A percentile compares a stretch with the other conserved stretches of the same genome.
These are phyloP conservation scores for Macrosteles quadrilineatus DNA, from an alignment of 1,140 invertebrate species.

Conservation along the genomic window DNA sequence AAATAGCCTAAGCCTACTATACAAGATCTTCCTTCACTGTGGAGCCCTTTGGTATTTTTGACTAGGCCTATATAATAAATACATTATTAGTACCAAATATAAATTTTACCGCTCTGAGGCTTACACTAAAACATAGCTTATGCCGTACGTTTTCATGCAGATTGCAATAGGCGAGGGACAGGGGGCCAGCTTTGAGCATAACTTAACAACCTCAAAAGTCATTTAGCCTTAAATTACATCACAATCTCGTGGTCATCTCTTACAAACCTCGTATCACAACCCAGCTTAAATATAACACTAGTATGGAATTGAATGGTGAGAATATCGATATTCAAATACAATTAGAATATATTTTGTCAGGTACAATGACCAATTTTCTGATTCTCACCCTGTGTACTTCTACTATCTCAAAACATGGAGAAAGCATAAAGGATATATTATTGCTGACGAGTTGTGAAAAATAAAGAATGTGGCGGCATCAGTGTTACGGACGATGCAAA, in stretches of 20 bases:
- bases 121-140: too few relatives aligned
- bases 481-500: not conserved
- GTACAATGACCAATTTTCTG: too few relatives aligned
- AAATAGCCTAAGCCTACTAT: too few relatives aligned
- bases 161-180: not conserved
- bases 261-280: not conserved
- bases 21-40: too few relatives aligned
- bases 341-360: too few relatives aligned
- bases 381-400: too few relatives aligned
- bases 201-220: not conserved
- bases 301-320: too few relatives aligned
- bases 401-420: too few relatives aligned
- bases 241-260: not conserved
- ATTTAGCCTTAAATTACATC: not conserved
- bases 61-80: conserved; percentile 9
- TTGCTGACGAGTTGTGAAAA: too few relatives aligned
- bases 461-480: not conserved
- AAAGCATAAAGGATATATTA: too few relatives aligned
- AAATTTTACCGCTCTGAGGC: not conserved
- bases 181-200: conserved; percentile 3
- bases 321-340: too few relatives aligned
- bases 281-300: not conserved
- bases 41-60: not conserved
- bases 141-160: too few relatives aligned
- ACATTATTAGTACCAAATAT: conserved; percentile 5